These are phyloP conservation scores for Brachionus calyciflorus DNA, from an alignment of 1,140 invertebrate genomes.

Conservation along the genomic window DNA sequence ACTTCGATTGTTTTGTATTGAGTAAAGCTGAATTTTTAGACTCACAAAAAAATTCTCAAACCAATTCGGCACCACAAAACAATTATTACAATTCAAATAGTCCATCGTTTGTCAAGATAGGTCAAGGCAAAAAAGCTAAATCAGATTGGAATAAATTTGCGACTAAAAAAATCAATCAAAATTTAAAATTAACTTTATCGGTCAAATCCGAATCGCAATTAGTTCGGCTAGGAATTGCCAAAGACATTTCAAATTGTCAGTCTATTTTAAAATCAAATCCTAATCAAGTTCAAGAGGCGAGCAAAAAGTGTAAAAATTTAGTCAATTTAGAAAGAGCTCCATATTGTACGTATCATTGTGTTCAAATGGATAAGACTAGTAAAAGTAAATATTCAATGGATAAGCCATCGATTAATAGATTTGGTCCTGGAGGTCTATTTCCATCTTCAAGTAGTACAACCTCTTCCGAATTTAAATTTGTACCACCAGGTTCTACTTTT, in stretches of 20 bases:
- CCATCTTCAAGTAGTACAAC: neutral
- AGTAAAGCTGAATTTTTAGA: constrained; percentile 36
- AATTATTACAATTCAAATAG: neutral
- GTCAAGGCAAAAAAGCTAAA: constrained; percentile 16
- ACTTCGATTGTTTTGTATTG: constrained; percentile 30
- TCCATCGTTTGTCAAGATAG: neutral
- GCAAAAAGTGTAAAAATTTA: constrained; percentile 43
- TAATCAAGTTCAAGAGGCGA: neutral
- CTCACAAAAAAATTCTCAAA: neutral
- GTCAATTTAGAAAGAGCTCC: constrained; percentile 42
- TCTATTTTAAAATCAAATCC: constrained; percentile 27
- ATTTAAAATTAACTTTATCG: constrained; percentile 5
- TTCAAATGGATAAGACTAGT: constrained; percentile 25
- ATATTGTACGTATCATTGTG: constrained; percentile 35
- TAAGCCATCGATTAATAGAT: neutral
- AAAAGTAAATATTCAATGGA: constrained; percentile 28
- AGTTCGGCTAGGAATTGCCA: constrained; percentile 25
- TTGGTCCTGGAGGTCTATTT: neutral
- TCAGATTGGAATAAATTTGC: constrained; percentile 35
- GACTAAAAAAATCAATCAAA: constrained; percentile 28
- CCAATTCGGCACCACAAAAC: neutral
- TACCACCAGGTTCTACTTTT: constrained; percentile 3
- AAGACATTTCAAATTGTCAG: constrained; percentile 40
- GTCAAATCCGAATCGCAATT: constrained; percentile 24
- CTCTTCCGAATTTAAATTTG: constrained; percentile 7